Conservation (phyloP, 1,140 invertebrate genomes). For the Adelges cooleyi region DNA sequence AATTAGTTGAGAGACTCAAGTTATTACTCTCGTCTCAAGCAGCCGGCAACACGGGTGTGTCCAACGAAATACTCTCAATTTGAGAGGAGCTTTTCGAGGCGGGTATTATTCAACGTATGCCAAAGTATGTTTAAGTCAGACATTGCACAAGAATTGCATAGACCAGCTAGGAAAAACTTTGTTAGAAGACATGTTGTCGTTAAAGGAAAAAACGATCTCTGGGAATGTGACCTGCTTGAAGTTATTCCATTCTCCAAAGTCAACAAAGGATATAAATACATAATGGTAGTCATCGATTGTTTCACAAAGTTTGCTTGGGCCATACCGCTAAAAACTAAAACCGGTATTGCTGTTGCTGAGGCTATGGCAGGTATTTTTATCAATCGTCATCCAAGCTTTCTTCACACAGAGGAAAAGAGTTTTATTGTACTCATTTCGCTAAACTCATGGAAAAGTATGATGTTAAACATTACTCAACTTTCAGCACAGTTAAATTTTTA, state of each 20-base stretch:
- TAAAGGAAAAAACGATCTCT: slow-evolving; percentile 30
- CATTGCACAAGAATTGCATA: slow-evolving; percentile 30
- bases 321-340: no score
- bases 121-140: neutral
- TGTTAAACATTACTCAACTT: no score
- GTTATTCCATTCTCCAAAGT: slow-evolving; percentile 35
- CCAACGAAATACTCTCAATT: neutral
- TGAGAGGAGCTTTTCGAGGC: neutral
- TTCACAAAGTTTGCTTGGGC: slow-evolving; percentile 35
- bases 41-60: neutral
- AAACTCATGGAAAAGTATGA: no score
- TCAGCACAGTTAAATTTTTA: slow-evolving; percentile 36
- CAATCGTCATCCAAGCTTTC: no score
- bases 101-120: no score
- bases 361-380: no score
- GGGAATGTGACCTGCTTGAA: slow-evolving; percentile 32
- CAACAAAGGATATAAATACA: slow-evolving; percentile 40
- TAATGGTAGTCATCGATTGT: slow-evolving; percentile 41
- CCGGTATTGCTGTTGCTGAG: no score
- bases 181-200: slow-evolving; percentile 25
- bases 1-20: neutral
- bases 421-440: no score
- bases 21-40: neutral
- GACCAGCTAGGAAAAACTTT: slow-evolving; percentile 31
- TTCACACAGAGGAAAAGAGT: slow-evolving; percentile 25